Evolutionary conservation across 2,888 invertebrate species (phyloP).

Genomic region (Leucania comma): DNA sequence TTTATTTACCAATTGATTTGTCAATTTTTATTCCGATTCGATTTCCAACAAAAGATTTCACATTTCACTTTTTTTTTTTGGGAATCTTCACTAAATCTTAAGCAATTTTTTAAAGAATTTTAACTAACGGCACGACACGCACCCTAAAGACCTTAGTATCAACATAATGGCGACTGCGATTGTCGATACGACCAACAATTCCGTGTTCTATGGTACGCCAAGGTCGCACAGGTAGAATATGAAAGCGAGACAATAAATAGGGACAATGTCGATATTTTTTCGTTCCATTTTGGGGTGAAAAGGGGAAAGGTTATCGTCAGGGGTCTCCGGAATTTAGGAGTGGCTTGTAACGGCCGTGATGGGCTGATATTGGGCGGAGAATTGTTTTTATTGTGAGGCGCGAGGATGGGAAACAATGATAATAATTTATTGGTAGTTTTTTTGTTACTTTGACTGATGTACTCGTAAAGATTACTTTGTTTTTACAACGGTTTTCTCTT

Average conservation of each 20-base stretch:
- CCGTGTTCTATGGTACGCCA: slow-evolving; percentile 11
- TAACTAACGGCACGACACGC: no score
- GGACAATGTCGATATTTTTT: slow-evolving; percentile 57
- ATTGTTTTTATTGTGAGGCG: slow-evolving; percentile 45
- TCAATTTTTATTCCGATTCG: no score
- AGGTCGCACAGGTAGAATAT: slow-evolving; percentile 56
- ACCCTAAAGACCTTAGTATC: no score
- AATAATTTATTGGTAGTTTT: slow-evolving; percentile 30
- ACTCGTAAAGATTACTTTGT: background rate
- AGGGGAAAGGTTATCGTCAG: slow-evolving; percentile 46
- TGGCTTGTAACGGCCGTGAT: slow-evolving; percentile 45
- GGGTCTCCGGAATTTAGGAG: slow-evolving; percentile 48
- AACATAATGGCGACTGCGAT: background rate
- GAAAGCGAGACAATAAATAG: slow-evolving; percentile 55
- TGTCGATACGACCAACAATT: background rate
- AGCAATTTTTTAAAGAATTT: no score
- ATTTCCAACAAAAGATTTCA: no score
- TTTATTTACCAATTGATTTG: no score
- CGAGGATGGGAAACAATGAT: slow-evolving; percentile 11
- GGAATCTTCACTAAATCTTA: no score
- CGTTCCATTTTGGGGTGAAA: slow-evolving; percentile 50
- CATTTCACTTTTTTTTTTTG: no score
- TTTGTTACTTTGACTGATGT: background rate
- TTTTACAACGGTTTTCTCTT: background rate
- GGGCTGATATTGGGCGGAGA: slow-evolving; percentile 30